Base-by-base conservation (phyloP, 2,113 vertebrate genomes). In the human region DNA sequence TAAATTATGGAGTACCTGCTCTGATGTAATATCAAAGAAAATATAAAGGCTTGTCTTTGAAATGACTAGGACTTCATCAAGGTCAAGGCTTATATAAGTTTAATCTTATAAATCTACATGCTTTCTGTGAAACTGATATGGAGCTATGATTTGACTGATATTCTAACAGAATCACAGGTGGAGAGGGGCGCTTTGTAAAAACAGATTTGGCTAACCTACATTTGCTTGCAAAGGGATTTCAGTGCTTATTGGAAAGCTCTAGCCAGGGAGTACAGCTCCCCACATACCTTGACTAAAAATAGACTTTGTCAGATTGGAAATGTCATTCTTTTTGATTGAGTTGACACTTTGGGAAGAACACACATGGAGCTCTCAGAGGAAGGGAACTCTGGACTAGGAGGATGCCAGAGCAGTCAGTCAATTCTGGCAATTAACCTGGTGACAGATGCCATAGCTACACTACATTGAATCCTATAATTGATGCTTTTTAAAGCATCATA, bases 221-320 rank as follows among this genome's bases (percentile, higher is more conserved):
- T 90, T 73, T 87, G 38, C 27, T 90, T 48, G 6, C 43, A 92
- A 79, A 83, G 13, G 76, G 52, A 78, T 73, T 35, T 35, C 40
- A 78, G 18, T 52, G 55, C 30, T 93, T 66, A 1, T 35, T 73
- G 68, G 72, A 81, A 89, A 84, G 50, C 48, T 90, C 18, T 72
- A 82, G 79, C n/a, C 40, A 32, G 52, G n/a, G 22, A 73, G 12
- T 23, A 43, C 6, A 83, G 70, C 27, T 79, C 72, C 72, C 68
- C 32, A 52, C 43, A 50, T 48, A 76, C 27, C 22, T 81, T 75
- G 59, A 72, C 22, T 93, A 66, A 89, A 57, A 84, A 84, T 35
- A 92, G 72, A 57, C n/a, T 92, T 87, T 86, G 40, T 90, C 25
- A 57, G 40, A 78, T 81, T 92, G 73, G 50, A 96, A 81, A 88